phyloP scores from a whole-genome alignment of 1,140 invertebrate genomes.

The Aphis gossypii region DNA sequence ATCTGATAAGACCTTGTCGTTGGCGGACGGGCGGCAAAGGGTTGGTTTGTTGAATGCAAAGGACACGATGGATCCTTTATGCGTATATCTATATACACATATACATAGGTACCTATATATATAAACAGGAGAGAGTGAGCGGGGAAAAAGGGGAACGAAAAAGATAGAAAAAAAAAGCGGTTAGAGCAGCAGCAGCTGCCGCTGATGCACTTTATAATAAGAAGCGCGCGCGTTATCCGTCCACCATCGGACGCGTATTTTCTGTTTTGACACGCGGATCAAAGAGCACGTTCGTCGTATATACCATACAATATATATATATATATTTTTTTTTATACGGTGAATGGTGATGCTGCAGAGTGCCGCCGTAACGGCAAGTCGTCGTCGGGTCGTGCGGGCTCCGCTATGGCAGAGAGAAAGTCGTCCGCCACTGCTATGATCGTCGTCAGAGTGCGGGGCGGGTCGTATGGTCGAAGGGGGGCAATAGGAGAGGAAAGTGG shows the following conservation, averaged over 20 bases:
- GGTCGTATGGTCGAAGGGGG: background rate
- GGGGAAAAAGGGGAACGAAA: background rate
- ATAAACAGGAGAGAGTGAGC: background rate
- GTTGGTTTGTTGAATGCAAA: slow-evolving; percentile 30
- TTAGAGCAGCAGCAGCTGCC: slow-evolving; percentile 26
- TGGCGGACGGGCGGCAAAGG: background rate
- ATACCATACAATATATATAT: background rate
- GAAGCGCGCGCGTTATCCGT: slow-evolving; percentile 44
- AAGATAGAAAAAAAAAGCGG: background rate
- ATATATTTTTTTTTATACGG: background rate
- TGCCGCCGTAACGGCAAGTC: background rate
- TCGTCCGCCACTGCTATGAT: background rate
- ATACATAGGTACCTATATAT: background rate
- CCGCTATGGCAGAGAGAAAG: slow-evolving; percentile 24
- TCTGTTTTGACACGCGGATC: slow-evolving; percentile 52
- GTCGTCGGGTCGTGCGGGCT: background rate
- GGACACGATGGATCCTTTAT: background rate
- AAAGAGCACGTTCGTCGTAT: slow-evolving; percentile 17
- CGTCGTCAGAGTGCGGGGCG: background rate
- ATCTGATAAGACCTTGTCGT: background rate
- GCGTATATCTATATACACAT: too few relatives aligned
- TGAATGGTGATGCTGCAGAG: background rate
- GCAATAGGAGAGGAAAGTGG: background rate
- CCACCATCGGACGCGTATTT: slow-evolving; percentile 46
- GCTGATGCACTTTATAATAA: slow-evolving; percentile 36